A percentile compares a stretch with the other conserved stretches of the same genome.
These are phyloP conservation scores for Periparus ater DNA, from an alignment of 2,797 vertebrate species.

Conservation along the genomic window DNA sequence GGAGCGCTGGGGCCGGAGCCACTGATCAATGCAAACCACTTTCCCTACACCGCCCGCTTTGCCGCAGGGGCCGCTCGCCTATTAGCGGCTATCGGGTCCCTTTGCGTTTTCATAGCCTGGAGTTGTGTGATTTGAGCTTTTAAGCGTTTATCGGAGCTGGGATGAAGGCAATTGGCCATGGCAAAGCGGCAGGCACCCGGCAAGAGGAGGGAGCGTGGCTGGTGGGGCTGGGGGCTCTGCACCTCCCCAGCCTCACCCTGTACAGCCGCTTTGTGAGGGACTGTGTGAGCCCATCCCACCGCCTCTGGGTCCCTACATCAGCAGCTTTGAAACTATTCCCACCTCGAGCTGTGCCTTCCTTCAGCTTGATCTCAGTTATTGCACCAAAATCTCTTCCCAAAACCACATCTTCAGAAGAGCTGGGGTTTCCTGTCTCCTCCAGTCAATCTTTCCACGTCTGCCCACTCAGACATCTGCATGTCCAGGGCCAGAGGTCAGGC, in stretches of 20 bases:
- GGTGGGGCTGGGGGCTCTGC: not conserved
- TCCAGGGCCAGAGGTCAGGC: not conserved
- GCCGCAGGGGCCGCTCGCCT: conserved; percentile 21
- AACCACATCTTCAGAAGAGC: not conserved
- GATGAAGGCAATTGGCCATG: conserved; percentile 6
- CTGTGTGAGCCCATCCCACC: not conserved
- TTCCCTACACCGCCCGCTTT: not conserved
- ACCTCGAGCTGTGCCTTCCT: not conserved
- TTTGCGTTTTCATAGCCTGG: conserved; percentile 47
- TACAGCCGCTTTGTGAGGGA: not conserved
- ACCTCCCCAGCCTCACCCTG: not conserved
- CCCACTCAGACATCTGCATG: fast-evolving
- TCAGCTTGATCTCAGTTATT: not conserved
- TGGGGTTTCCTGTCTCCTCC: not conserved
- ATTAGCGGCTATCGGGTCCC: conserved; percentile 10
- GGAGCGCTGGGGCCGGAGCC: not conserved
- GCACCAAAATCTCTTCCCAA: not conserved
- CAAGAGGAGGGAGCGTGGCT: not conserved
- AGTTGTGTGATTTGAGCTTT: conserved; percentile 57
- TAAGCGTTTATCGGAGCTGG: conserved; percentile 37
- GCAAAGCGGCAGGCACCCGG: not conserved
- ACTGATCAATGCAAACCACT: conserved; percentile 44
- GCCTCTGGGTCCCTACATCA: not conserved
- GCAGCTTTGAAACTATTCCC: not conserved
- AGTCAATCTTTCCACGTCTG: not conserved